phyloP scores from a whole-genome alignment of 2,113 vertebrate genomes.

The Garra rufa region DNA sequence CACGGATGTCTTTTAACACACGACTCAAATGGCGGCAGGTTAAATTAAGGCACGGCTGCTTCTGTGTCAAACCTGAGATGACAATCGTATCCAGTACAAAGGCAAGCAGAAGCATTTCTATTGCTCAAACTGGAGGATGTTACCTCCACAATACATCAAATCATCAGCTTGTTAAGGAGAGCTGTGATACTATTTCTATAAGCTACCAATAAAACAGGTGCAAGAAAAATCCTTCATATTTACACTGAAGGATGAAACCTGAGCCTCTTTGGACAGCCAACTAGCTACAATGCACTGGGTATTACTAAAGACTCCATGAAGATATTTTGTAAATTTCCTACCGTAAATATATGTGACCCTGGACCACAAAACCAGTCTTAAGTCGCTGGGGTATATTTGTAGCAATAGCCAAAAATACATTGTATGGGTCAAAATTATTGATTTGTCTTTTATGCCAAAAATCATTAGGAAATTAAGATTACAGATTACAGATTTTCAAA shows the following conservation, averaged over 20 bases:
- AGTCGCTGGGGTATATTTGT: too few relatives aligned
- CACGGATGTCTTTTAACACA: constrained; percentile 18
- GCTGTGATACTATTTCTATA: neutral
- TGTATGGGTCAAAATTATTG: too few relatives aligned
- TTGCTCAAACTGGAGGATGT: neutral
- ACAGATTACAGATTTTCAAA: too few relatives aligned
- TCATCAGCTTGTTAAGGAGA: neutral
- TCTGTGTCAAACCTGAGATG: neutral
- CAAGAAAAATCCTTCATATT: neutral
- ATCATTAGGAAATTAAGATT: too few relatives aligned
- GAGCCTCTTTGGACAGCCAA: neutral
- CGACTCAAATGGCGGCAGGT: constrained; percentile 15
- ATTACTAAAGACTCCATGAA: too few relatives aligned
- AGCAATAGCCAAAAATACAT: too few relatives aligned
- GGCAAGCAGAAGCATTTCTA: neutral
- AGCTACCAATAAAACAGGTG: neutral
- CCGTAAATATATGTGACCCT: too few relatives aligned
- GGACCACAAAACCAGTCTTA: too few relatives aligned
- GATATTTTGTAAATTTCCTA: too few relatives aligned
- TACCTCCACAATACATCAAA: neutral
- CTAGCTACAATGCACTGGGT: too few relatives aligned
- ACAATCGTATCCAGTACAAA: neutral
- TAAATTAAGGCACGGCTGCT: neutral
- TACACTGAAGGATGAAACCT: neutral
- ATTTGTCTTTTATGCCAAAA: too few relatives aligned